A percentile compares a stretch with the other conserved stretches of the same genome.
Evolutionary conservation across 2,113 vertebrate species (phyloP).

Genomic region (Tylochromis polylepis): DNA sequence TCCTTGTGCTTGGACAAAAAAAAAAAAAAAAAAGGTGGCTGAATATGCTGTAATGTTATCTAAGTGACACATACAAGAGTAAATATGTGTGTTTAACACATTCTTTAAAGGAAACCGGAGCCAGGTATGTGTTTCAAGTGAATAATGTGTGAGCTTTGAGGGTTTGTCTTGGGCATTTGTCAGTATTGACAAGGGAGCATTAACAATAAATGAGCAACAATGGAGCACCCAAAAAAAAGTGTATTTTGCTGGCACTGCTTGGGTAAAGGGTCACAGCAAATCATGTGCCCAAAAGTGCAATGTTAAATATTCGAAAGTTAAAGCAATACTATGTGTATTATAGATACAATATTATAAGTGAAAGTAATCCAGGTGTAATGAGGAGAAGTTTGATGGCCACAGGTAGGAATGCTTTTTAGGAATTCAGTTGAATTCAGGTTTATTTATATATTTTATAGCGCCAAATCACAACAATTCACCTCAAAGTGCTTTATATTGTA

Average conservation of each 20-base stretch:
- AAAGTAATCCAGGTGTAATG: not conserved
- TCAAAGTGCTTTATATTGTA: not conserved
- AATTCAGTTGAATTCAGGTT: not conserved
- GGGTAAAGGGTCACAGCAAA: not conserved
- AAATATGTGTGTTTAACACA: not conserved
- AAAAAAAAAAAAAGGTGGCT: not conserved
- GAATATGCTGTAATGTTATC: not conserved
- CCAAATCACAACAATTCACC: not conserved
- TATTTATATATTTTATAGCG: not conserved
- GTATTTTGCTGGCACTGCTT: not conserved
- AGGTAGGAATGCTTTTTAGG: not conserved
- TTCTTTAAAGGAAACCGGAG: not conserved
- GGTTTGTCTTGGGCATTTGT: not conserved
- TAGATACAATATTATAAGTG: not conserved
- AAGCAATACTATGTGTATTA: not conserved
- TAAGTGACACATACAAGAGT: not conserved
- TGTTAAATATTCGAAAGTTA: not conserved
- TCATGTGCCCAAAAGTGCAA: not conserved
- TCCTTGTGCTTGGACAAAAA: not conserved
- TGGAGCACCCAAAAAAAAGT: not conserved
- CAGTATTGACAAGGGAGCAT: not conserved
- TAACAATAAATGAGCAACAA: not conserved
- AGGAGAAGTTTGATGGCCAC: not conserved
- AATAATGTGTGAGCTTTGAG: not conserved
- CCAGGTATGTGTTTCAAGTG: constrained; percentile 5